phyloP scores from a whole-genome alignment of 1,140 invertebrate species.

The Paraescarpia echinospica region DNA sequence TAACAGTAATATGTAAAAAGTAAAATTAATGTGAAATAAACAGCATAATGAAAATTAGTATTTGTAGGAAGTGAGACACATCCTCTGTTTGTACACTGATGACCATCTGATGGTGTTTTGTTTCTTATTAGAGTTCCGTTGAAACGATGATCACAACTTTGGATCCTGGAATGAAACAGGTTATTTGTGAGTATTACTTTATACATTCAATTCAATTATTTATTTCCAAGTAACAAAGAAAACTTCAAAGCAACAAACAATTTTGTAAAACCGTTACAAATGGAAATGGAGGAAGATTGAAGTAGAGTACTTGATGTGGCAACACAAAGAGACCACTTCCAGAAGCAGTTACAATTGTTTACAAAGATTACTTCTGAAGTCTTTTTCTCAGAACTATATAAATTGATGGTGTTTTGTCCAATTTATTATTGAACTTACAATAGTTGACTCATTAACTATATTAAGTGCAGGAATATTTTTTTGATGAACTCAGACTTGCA shows the following conservation, averaged over 20 bases:
- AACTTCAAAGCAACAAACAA: too few species aligned
- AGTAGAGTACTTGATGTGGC: neutral
- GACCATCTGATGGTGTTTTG: conserved; percentile 8
- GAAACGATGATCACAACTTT: conserved; percentile 85
- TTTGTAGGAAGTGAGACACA: too few species aligned
- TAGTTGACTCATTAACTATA: too few species aligned
- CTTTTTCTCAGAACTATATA: neutral
- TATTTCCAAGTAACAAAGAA: too few species aligned
- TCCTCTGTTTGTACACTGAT: neutral
- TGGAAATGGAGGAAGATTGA: neutral
- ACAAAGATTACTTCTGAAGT: neutral
- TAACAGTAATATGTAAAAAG: too few species aligned
- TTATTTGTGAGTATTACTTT: conserved; percentile 69
- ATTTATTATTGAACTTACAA: too few species aligned
- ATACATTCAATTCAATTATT: too few species aligned
- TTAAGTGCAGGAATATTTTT: too few species aligned
- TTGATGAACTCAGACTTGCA: too few species aligned
- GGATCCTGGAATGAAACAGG: conserved; percentile 87
- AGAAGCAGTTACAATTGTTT: neutral
- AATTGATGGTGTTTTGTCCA: too few species aligned
- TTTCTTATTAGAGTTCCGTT: conserved; percentile 66
- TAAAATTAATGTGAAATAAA: neutral
- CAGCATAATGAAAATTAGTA: neutral
- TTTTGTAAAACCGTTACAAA: too few species aligned
- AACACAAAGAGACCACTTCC: neutral